Base-by-base conservation (phyloP, 35 echinoderm and acorn worm genomes). In the Heliocidaris tuberculata region DNA sequence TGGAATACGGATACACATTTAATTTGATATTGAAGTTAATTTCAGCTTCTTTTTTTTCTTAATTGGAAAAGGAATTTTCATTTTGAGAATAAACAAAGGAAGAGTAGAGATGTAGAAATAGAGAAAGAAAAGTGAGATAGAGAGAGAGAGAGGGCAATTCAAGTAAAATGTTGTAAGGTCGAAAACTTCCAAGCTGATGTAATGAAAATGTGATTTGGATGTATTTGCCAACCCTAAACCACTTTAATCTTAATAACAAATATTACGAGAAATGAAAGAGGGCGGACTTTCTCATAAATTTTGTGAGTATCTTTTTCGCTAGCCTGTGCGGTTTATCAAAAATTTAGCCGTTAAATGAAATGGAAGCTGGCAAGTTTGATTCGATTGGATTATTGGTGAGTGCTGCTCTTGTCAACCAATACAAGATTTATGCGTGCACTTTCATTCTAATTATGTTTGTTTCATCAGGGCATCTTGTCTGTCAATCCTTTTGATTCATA, bases 291-390 rank as follows among this genome's bases (percentile, higher is more conserved):
- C 65, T 78, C 65, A n/a, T 78, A 78, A n/a, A 78, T 27, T 42
- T 78, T 78, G 65, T 70, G 2, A 27, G 60, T 19, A 78, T 21
- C 65, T 4, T 78, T 78, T 24, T 78, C 19, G 15, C 7, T 19
- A 78, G 65, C 21, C 27, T 78, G 65, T n/a, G 65, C 6, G 65
- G 4, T 78, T 78, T 78, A 78, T 78, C 65, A 78, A 78, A 21
- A 42, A 78, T 78, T 78, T 7, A 27, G 65, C 65, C 27, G 65
- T 78, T 78, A 78, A 78, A 78, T 78, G 65, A 78, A 78, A 78
- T 78, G 65, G 65, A 78, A 90, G 48, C 32, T 48, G 88, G 88
- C 48, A 90, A 19, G 88, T 91, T 91, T 47, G 88, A 91, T 48
- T 91, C 13, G 88, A 48, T 91, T 48, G 31, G 88, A 24, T 91